Base-by-base conservation (phyloP, 1,140 invertebrate species). In the Hesperophylax magnus region DNA sequence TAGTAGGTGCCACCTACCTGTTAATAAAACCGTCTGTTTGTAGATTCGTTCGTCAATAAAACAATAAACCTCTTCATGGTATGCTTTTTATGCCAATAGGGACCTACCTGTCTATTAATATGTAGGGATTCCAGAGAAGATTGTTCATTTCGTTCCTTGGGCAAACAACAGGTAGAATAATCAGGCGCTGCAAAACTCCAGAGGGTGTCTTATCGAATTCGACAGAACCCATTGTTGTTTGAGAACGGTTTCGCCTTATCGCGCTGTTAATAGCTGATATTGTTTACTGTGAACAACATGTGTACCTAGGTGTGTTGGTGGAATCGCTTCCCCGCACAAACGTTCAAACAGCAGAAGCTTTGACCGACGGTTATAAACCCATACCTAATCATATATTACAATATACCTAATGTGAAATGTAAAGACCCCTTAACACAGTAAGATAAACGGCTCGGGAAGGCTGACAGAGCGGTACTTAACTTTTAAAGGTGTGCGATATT, bases 331-430 rank as follows among this genome's bases (percentile, higher is more conserved):
- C 47, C 6, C 69, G 52, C 31, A 72, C 69, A 72, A 8, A 72
- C 47, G 39, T 53, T 72, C 39, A 72, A 72, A 72, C 69, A 72
- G 22, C 47, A 72, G n/a, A 72, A 72, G 69, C 69, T 53, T 53
- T 72, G 69, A 72, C 69, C 69, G 69, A 72, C 69, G 52, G 69
- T 15, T 52, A 72, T 67, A 47, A 47, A 47, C 39, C 39, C 34
- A 34, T 34, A 34, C 8, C 7, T 47, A 47, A 47, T 47, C 9
- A 47, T 47, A 14, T 14, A 47, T 47, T 47, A 47, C 39, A 47
- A 47, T 14, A 47, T 47, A 47, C 39, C 39, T 47, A 47, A 47
- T 47, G 39, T 47, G 39, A 47, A 14, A 67, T 34, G 31, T 34
- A 75, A 53, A 18, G 54, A 22, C 20, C 18, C 39, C 27, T 14